phyloP scores from a whole-genome alignment of 2,113 vertebrate species.

The Salvelinus alpinus region DNA sequence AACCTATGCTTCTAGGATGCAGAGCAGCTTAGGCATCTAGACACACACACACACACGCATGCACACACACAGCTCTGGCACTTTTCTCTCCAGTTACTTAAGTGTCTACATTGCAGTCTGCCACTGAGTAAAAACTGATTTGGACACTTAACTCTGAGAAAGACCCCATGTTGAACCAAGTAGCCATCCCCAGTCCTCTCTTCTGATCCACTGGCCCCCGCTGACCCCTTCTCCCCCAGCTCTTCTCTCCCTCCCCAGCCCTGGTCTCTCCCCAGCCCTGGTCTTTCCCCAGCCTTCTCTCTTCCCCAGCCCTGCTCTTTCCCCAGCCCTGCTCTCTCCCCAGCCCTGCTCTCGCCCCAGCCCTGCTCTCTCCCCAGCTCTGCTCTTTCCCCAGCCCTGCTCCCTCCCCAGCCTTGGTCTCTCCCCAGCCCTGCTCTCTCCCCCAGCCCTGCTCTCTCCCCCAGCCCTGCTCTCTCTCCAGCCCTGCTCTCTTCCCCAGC shows the following conservation, averaged over 20 bases:
- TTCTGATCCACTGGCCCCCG: neutral
- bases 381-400: too few relatives aligned
- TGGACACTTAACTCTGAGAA: conserved; percentile 12
- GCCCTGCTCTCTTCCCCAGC: neutral
- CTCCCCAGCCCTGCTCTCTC: too few relatives aligned
- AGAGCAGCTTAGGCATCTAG: neutral
- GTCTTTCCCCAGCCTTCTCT: too few relatives aligned
- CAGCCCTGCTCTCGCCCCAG: too few relatives aligned
- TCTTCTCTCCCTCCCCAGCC: conserved; percentile 2
- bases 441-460: too few relatives aligned
- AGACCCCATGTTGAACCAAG: neutral
- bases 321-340: too few relatives aligned
- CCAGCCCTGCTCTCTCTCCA: neutral
- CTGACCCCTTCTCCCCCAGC: conserved; percentile 12
- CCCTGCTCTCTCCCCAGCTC: too few relatives aligned
- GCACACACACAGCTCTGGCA: neutral
- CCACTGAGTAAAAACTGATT: conserved; percentile 8
- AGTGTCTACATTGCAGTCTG: conserved; percentile 2
- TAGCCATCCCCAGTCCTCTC: conserved; percentile 5
- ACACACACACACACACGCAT: neutral
- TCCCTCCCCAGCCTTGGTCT: too few relatives aligned
- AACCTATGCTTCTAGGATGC: neutral
- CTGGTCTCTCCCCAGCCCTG: neutral
- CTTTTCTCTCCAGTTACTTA: conserved; percentile 9
- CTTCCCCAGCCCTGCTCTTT: too few relatives aligned